Evolutionary conservation across 2,113 vertebrate species (phyloP).

Genomic region (Vulpes vulpes): DNA sequence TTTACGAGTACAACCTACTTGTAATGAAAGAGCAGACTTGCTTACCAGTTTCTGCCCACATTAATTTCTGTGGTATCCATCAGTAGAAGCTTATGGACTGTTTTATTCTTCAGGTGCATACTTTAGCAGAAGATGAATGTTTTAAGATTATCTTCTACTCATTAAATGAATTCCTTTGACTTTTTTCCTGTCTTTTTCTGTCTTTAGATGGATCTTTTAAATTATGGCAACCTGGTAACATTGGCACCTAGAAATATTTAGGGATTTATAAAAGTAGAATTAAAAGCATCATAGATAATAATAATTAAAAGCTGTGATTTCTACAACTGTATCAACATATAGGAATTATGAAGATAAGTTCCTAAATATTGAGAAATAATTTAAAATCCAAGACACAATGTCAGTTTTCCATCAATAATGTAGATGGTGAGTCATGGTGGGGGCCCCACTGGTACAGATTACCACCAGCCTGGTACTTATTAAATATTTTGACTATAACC

Average conservation of each 20-base stretch:
- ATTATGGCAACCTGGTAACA: background rate
- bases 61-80: background rate
- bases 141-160: background rate
- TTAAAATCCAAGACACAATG: background rate
- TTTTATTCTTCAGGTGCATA: background rate
- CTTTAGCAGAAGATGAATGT: background rate
- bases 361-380: background rate
- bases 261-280: background rate
- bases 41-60: background rate
- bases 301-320: background rate
- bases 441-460: background rate
- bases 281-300: background rate
- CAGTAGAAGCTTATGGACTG: background rate
- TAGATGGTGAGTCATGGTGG: background rate
- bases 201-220: background rate
- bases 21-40: background rate
- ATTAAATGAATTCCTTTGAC: background rate
- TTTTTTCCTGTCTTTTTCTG: background rate
- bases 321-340: background rate
- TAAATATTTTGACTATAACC: background rate
- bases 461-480: background rate
- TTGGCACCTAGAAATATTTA: background rate
- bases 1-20: background rate
- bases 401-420: background rate
- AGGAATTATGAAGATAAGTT: background rate